These are phyloP conservation scores for Barbus barbus DNA, from an alignment of 2,113 vertebrate species.

Conservation along the genomic window DNA sequence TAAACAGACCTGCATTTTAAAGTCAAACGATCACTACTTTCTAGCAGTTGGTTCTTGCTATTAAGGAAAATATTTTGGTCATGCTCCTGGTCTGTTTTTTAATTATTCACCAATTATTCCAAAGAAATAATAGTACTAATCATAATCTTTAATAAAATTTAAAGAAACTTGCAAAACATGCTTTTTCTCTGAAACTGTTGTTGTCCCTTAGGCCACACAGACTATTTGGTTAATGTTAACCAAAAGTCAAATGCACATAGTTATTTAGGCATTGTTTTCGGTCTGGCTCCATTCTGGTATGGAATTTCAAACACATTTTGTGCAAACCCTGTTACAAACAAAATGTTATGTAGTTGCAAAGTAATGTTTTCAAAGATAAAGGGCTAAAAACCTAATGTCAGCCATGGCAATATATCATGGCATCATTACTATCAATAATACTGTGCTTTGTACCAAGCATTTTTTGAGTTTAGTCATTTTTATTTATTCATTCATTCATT, in stretches of 20 bases:
- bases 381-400: background rate
- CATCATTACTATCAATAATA: background rate
- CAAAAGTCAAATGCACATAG: background rate
- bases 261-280: constrained; percentile 19
- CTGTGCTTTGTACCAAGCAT: too few species aligned
- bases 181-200: background rate
- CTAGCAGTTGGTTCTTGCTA: background rate
- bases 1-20: constrained; percentile 7
- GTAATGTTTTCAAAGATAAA: background rate
- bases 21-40: background rate
- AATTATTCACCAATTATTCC: background rate
- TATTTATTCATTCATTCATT: too few species aligned
- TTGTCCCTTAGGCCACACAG: background rate
- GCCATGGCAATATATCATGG: background rate
- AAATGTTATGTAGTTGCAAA: background rate
- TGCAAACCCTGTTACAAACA: background rate
- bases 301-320: background rate
- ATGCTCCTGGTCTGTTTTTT: background rate
- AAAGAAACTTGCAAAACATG: background rate
- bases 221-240: background rate
- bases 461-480: too few species aligned
- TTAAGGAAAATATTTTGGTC: background rate
- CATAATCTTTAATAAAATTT: background rate
- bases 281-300: constrained; percentile 9
- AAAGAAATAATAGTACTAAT: background rate